Conservation (phyloP, 2,113 vertebrate species). For the Atherinomorus stipes region DNA sequence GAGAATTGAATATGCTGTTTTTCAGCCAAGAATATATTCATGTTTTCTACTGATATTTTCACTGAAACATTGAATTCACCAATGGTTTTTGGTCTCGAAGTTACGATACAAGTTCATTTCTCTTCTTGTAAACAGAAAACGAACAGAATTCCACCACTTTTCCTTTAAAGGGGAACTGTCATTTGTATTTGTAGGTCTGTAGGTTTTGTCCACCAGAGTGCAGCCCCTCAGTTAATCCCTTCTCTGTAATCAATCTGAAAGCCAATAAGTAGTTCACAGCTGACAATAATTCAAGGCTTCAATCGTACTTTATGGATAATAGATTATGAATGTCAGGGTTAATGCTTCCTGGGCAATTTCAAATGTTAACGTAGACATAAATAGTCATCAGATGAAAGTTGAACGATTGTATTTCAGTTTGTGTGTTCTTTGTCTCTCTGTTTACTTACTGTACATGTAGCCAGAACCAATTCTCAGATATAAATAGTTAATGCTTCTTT, state of each 20-base stretch:
- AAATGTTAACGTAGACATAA: neutral
- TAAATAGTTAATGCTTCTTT: neutral
- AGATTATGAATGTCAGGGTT: no score
- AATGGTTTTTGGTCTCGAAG: neutral
- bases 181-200: neutral
- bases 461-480: neutral
- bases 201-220: neutral
- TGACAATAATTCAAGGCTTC: neutral
- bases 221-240: neutral
- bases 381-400: neutral
- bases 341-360: neutral
- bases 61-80: neutral
- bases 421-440: neutral
- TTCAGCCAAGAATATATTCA: slow-evolving; percentile 5
- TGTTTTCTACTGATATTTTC: neutral
- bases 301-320: no score
- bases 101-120: neutral
- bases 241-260: neutral
- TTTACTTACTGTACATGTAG: neutral
- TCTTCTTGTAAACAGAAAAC: neutral
- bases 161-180: neutral
- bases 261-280: neutral
- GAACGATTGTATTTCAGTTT: no score
- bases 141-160: neutral
- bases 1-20: neutral